Percentiles rank a stretch among this genome's conserved stretches.
phyloP scores from a whole-genome alignment of 37 sponge, comb jelly and placozoan genomes.

The Petrosia ficiformis region DNA sequence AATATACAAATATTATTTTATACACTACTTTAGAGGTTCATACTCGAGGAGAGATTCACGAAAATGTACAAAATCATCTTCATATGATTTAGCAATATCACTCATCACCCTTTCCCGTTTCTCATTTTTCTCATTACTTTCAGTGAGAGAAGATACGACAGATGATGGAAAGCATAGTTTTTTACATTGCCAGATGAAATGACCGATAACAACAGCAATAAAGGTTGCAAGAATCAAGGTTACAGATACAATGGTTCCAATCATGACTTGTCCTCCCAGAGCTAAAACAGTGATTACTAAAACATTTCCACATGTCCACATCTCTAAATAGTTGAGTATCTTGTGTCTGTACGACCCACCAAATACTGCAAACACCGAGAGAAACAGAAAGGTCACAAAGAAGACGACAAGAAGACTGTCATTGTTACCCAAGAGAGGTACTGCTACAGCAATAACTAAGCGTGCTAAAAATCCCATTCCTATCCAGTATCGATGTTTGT shows the following conservation, averaged over 20 bases:
- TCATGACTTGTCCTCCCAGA: not conserved
- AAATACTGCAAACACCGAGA: not conserved
- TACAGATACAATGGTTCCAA: not conserved
- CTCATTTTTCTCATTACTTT: too few relatives aligned
- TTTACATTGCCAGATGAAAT: too few relatives aligned
- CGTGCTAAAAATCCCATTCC: not conserved
- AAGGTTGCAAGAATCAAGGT: not conserved
- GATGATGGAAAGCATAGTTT: too few relatives aligned
- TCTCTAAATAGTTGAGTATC: not conserved
- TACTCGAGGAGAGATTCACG: too few relatives aligned
- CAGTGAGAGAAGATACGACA: too few relatives aligned
- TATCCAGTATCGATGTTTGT: not conserved
- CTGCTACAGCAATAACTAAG: not conserved
- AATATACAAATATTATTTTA: too few relatives aligned
- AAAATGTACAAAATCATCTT: too few relatives aligned
- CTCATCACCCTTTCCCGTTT: too few relatives aligned
- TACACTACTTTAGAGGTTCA: too few relatives aligned
- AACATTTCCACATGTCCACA: not conserved
- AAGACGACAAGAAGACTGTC: not conserved
- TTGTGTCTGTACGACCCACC: not conserved
- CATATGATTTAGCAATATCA: too few relatives aligned
- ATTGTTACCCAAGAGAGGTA: not conserved
- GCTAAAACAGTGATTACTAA: not conserved
- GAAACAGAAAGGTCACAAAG: not conserved
- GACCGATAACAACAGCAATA: too few relatives aligned